Evolutionary conservation across 2,888 invertebrate species (phyloP).

Genomic region (Gerosis bhagava): DNA sequence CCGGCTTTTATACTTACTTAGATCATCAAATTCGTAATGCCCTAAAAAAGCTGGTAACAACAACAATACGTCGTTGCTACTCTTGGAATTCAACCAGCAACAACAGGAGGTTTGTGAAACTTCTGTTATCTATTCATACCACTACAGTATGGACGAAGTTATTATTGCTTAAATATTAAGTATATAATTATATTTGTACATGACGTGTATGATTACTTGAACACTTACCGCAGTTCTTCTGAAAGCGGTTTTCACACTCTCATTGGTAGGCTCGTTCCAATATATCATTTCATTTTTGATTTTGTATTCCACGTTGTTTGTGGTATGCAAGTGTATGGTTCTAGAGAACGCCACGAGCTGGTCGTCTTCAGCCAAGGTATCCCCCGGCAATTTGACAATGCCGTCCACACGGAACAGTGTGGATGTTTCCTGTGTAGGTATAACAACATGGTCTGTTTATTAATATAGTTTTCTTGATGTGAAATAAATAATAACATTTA

Average conservation of each 20-base stretch:
- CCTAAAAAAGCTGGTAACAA: no score
- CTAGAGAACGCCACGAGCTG: slow-evolving; percentile 80
- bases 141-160: no score
- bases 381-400: slow-evolving; percentile 83
- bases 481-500: no score
- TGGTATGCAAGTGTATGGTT: slow-evolving; percentile 77
- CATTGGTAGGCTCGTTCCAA: slow-evolving; percentile 76
- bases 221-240: slow-evolving; percentile 53
- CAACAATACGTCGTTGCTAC: no score
- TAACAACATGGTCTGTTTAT: neutral
- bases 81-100: no score
- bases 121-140: no score
- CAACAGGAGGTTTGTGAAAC: no score
- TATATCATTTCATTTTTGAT: slow-evolving; percentile 86
- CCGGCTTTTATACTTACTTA: no score
- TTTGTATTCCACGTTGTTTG: slow-evolving; percentile 76
- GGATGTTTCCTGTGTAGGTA: slow-evolving; percentile 49
- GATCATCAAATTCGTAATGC: neutral
- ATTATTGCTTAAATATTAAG: no score
- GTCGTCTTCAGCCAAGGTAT: slow-evolving; percentile 69
- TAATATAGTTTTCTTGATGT: neutral
- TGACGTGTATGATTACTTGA: no score
- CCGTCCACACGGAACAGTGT: slow-evolving; percentile 85
- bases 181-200: no score
- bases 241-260: slow-evolving; percentile 56